These are phyloP conservation scores for Pycnomerus fuliginosus DNA, from an alignment of 2,888 invertebrate genomes.

Conservation along the genomic window DNA sequence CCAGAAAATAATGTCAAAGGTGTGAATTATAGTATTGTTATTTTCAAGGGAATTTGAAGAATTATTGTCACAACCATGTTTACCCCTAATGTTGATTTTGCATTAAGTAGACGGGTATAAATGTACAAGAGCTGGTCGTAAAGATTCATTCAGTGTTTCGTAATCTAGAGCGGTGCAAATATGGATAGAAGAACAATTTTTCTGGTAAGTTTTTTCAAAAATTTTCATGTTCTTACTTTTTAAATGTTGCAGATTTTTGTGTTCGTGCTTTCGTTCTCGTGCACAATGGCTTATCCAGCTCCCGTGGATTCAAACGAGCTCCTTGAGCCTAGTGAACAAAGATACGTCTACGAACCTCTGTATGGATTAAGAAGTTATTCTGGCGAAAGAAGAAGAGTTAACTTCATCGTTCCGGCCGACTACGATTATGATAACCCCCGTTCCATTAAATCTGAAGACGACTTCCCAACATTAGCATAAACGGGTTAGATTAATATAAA, in stretches of 20 bases:
- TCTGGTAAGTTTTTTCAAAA: slow-evolving; percentile 10
- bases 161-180: too few relatives aligned
- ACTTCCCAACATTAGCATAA: slow-evolving; percentile 8
- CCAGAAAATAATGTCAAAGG: too few relatives aligned
- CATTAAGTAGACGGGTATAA: too few relatives aligned
- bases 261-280: neutral
- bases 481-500: neutral
- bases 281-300: slow-evolving; percentile 3
- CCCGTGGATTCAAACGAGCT: slow-evolving; percentile 1
- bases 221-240: neutral
- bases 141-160: too few relatives aligned
- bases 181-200: slow-evolving; percentile 2
- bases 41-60: too few relatives aligned
- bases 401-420: slow-evolving; percentile 3
- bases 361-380: slow-evolving; percentile 3
- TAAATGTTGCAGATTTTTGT: slow-evolving; percentile 6
- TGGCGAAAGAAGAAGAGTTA: slow-evolving; percentile 4
- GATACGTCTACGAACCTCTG: slow-evolving; percentile 4
- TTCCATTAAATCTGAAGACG: slow-evolving; percentile 1
- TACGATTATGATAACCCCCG: slow-evolving; percentile 1
- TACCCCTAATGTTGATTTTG: too few relatives aligned
- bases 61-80: too few relatives aligned
- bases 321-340: neutral
- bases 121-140: too few relatives aligned
- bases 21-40: too few relatives aligned